Evolutionary conservation across 2,113 vertebrate species (phyloP).

Genomic region (Microcebus tavaratra): DNA sequence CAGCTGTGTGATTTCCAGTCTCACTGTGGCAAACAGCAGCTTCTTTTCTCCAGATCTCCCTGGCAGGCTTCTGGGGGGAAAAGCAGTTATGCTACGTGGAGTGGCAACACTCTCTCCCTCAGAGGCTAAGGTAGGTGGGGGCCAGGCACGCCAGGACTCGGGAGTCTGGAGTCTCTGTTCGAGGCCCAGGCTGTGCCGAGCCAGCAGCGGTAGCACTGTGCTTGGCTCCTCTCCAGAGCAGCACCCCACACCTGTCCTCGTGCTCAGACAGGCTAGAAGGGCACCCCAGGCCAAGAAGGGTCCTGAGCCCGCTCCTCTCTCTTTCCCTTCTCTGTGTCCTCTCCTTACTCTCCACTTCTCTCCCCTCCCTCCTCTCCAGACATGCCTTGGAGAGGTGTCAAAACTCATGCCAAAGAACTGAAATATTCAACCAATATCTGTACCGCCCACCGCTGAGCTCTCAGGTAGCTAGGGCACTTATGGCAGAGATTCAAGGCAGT

Average conservation of each 20-base stretch:
- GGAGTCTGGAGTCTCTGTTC: conserved; percentile 80
- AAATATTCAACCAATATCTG: background rate
- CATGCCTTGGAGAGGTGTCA: background rate
- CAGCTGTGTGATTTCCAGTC: background rate
- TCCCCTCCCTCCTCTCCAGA: no score
- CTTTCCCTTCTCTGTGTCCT: background rate
- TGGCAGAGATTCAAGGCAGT: background rate
- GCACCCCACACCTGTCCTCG: background rate
- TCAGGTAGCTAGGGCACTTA: background rate
- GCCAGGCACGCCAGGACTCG: conserved; percentile 45
- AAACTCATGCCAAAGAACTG: background rate
- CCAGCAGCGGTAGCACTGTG: background rate
- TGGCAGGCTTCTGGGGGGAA: background rate
- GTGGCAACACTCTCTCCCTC: conserved; percentile 34
- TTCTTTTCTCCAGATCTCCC: background rate
- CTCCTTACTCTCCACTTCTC: background rate
- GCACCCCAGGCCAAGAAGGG: background rate
- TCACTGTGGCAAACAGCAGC: background rate
- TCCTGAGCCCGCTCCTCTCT: background rate
- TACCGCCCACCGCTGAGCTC: background rate
- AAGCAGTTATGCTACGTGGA: conserved; percentile 59
- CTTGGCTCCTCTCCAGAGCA: background rate
- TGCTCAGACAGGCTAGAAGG: background rate
- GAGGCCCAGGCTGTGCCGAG: conserved; percentile 64
- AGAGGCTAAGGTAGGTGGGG: conserved; percentile 63